Percentiles rank a stretch among this genome's conserved stretches.
These are phyloP conservation scores for Uloborus diversus DNA, from an alignment of 1,140 invertebrate genomes.

Conservation along the genomic window DNA sequence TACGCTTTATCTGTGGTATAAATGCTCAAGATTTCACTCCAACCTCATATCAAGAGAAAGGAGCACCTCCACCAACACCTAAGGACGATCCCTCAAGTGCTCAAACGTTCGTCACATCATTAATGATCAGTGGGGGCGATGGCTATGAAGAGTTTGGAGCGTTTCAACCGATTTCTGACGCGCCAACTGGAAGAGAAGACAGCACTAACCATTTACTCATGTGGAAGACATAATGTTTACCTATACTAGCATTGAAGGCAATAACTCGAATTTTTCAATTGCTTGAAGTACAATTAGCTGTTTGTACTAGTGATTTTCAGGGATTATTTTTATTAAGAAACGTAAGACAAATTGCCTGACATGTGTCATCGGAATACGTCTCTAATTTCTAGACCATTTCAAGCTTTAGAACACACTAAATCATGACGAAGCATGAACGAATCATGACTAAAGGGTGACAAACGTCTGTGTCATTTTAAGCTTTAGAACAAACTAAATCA, in stretches of 20 bases:
- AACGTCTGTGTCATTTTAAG: no score
- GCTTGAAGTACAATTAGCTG: no score
- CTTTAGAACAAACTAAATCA: no score
- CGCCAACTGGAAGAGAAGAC: constrained; percentile 92
- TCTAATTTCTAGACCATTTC: no score
- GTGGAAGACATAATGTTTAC: constrained; percentile 75
- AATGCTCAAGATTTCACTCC: constrained; percentile 66
- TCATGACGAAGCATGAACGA: no score
- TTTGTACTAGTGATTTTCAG: no score
- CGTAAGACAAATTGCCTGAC: no score
- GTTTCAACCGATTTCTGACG: constrained; percentile 71
- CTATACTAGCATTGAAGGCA: background rate
- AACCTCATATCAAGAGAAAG: background rate
- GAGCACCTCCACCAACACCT: constrained; percentile 39
- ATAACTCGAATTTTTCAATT: no score
- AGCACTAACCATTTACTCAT: constrained; percentile 94
- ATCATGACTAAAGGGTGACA: no score
- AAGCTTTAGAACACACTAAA: no score
- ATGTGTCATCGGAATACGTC: no score
- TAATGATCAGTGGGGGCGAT: constrained; percentile 94
- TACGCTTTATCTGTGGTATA: constrained; percentile 89
- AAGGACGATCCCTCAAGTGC: background rate
- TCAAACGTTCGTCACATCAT: constrained; percentile 65
- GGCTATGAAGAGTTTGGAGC: constrained; percentile 89
- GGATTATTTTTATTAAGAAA: no score